Evolutionary conservation across 2,113 vertebrate species (phyloP).

Genomic region (Todiramphus chloris): DNA sequence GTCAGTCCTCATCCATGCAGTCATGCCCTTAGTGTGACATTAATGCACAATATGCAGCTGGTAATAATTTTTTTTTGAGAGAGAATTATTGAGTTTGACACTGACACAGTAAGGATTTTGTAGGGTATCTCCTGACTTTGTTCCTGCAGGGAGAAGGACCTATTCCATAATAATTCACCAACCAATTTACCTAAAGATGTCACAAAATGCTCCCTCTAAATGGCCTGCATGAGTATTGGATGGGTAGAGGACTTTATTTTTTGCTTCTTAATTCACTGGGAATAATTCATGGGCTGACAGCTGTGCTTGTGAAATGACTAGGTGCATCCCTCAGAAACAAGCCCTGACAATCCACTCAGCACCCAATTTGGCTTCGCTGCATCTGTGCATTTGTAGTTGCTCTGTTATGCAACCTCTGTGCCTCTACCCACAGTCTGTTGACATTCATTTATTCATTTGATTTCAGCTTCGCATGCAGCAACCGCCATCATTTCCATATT

Average conservation of each 20-base stretch:
- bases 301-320: conserved; percentile 23
- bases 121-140: background rate
- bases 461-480: conserved; percentile 18
- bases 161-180: background rate
- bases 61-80: background rate
- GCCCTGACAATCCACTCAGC: conserved; percentile 36
- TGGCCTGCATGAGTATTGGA: background rate
- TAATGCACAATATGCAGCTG: background rate
- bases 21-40: background rate
- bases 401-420: conserved; percentile 42
- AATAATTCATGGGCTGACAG: conserved; percentile 30
- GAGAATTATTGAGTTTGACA: conserved; percentile 12
- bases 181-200: background rate
- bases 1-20: background rate
- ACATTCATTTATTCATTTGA: conserved; percentile 64
- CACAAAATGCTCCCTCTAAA: background rate
- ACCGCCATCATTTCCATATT: conserved; percentile 38
- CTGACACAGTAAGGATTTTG: background rate
- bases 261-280: background rate
- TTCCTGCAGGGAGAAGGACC: background rate
- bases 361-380: conserved; percentile 1
- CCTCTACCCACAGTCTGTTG: conserved; percentile 44
- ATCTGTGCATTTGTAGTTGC: conserved; percentile 17
- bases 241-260: background rate
- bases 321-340: conserved; percentile 25